Conservation (phyloP, 2,113 vertebrate genomes). For the Crotalus horridus region DNA sequence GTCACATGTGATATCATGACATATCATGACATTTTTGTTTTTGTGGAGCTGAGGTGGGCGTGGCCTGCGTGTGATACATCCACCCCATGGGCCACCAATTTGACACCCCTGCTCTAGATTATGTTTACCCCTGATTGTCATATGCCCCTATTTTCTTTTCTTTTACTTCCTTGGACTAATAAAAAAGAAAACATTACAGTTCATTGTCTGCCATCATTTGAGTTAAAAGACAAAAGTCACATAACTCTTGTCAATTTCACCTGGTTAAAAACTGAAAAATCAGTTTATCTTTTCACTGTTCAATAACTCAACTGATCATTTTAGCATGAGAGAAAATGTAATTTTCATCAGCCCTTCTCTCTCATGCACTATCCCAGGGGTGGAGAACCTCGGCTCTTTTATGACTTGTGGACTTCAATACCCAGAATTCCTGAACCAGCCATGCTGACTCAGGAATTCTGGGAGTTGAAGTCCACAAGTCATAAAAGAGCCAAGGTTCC, state of each 20-base stretch:
- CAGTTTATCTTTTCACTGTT: not conserved
- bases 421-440: no score
- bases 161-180: not conserved
- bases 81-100: no score
- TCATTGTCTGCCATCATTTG: not conserved
- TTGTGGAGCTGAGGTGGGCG: no score
- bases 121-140: not conserved
- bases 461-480: no score
- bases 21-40: no score
- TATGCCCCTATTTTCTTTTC: not conserved
- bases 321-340: not conserved
- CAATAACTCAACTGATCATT: not conserved
- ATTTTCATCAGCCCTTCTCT: not conserved
- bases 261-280: not conserved
- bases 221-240: not conserved
- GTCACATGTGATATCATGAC: no score
- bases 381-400: no score
- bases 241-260: not conserved
- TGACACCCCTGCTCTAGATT: not conserved
- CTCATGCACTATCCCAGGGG: no score
- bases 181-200: not conserved
- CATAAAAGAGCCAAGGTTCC: no score
- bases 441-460: no score
- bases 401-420: no score
- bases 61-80: no score